Percentiles rank a stretch among this genome's conserved stretches.
Evolutionary conservation across 2,888 invertebrate genomes (phyloP).

Genomic region (Chironomus tentans): DNA sequence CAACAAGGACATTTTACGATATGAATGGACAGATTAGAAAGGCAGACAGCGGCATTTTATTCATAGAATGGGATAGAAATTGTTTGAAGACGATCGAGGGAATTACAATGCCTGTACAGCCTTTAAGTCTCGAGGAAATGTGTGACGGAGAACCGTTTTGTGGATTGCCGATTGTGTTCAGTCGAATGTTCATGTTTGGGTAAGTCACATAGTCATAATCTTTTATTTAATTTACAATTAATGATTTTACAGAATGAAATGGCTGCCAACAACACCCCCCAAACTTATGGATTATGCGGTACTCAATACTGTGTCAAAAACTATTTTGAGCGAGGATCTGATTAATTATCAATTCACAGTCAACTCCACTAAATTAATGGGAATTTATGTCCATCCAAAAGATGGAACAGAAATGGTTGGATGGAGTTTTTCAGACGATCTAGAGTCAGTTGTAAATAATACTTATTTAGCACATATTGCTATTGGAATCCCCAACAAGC

Average conservation of each 20-base stretch:
- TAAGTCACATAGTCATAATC: neutral
- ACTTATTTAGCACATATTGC: slow-evolving; percentile 12
- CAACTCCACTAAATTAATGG: neutral
- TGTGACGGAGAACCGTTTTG: slow-evolving; percentile 35
- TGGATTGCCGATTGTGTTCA: slow-evolving; percentile 34
- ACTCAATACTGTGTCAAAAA: neutral
- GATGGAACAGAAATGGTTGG: neutral
- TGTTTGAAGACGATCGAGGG: slow-evolving; percentile 35
- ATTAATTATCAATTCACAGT: neutral
- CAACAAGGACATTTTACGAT: slow-evolving; percentile 35
- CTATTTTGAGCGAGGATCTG: neutral
- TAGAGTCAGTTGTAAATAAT: neutral
- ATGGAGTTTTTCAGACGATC: slow-evolving; percentile 7
- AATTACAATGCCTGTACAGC: slow-evolving; percentile 34
- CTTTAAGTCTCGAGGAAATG: slow-evolving; percentile 33
- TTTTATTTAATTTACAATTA: neutral
- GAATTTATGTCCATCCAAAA: slow-evolving; percentile 6
- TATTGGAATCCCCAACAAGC: neutral
- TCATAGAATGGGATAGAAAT: slow-evolving; percentile 36
- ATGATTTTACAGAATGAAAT: neutral
- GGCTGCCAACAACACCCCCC: slow-evolving; percentile 1
- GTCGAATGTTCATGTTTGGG: slow-evolving; percentile 33
- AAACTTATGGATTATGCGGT: neutral
- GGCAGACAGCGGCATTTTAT: slow-evolving; percentile 36
- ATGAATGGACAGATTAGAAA: slow-evolving; percentile 34